Base-by-base conservation (phyloP, 2,888 invertebrate genomes). In the Apotomis turbidana region DNA sequence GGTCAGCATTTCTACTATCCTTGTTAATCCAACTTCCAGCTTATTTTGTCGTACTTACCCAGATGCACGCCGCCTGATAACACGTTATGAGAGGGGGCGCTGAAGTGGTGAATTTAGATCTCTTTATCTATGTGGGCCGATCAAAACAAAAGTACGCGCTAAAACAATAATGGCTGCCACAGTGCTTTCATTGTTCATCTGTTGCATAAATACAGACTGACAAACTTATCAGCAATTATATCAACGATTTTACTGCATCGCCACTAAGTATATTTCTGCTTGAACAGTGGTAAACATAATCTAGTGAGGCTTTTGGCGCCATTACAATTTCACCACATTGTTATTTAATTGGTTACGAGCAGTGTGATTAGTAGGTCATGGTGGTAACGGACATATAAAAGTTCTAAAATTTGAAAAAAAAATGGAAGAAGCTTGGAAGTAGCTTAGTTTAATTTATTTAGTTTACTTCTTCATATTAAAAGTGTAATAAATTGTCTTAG, bases 81-180 rank as follows among this genome's bases (percentile, higher is more conserved):
- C 51, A 68, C 60, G 55, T 67, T 71, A 68, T 72, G 68, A 68
- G 68, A 63, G 63, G 68, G 15, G 58, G 49, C 41, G 68, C 62
- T 63, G 68, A 68, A 63, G 72, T 68, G 63, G 72, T 54, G 78
- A 80, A 81, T 79, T 80, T 75, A 81, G 80, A 79, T 74, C 75
- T 74, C 75, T 64, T 78, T 83, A 85, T 87, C 84, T 84, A 81
- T 79, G 77, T 85, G 79, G 82, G 80, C 78, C 84, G 78, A 85
- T 85, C 87, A 78, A 78, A 75, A 75, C 71, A 75, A 77, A 75
- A 79, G 76, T 73, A 77, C 78, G 79, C 76, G 78, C 68, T 80
- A 78, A 81, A 81, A 85, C 85, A 83, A 79, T 81, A 80, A 75
- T 75, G 75, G 74, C 76, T 77, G 78, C 76, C 79, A 83, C 80